These are phyloP conservation scores for Iphiclides podalirius DNA, from an alignment of 2,888 invertebrate genomes.

Conservation along the genomic window DNA sequence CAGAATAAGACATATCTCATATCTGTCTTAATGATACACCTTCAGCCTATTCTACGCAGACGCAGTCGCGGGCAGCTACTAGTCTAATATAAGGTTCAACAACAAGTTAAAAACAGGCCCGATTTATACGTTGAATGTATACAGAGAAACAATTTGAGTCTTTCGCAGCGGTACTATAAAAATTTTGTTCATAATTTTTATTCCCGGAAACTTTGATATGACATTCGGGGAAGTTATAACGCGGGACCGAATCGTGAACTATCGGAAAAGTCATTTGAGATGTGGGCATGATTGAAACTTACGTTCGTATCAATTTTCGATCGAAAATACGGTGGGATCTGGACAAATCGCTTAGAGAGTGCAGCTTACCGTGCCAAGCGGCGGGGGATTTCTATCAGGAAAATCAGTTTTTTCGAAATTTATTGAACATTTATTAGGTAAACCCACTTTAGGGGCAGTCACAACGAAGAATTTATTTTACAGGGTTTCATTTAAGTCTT, in stretches of 20 bases:
- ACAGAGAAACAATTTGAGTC: too few species aligned
- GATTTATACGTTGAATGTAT: too few species aligned
- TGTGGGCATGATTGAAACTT: conserved; percentile 26
- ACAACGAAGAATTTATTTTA: too few species aligned
- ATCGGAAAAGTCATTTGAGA: conserved; percentile 38
- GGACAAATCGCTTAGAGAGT: not conserved
- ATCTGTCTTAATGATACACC: too few species aligned
- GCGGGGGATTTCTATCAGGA: not conserved
- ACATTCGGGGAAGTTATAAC: conserved; percentile 13
- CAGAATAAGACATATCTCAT: too few species aligned
- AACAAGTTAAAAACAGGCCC: too few species aligned
- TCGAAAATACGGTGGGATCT: conserved; percentile 1
- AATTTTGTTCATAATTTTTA: conserved; percentile 9
- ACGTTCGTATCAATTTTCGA: conserved; percentile 20
- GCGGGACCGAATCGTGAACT: conserved; percentile 26
- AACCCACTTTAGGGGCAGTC: too few species aligned
- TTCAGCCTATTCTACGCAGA: too few species aligned
- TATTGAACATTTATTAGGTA: too few species aligned
- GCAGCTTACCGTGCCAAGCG: not conserved
- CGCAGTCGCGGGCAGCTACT: too few species aligned
- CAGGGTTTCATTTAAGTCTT: too few species aligned
- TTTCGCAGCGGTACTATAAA: not conserved
- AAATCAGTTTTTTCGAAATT: not conserved
- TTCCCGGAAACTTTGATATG: conserved; percentile 14
- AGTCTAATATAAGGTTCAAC: too few species aligned